Evolutionary conservation across 2,797 vertebrate genomes (phyloP), one percentile per base, ranked within the genome.

Genomic region (Darevskia mixta): DNA sequence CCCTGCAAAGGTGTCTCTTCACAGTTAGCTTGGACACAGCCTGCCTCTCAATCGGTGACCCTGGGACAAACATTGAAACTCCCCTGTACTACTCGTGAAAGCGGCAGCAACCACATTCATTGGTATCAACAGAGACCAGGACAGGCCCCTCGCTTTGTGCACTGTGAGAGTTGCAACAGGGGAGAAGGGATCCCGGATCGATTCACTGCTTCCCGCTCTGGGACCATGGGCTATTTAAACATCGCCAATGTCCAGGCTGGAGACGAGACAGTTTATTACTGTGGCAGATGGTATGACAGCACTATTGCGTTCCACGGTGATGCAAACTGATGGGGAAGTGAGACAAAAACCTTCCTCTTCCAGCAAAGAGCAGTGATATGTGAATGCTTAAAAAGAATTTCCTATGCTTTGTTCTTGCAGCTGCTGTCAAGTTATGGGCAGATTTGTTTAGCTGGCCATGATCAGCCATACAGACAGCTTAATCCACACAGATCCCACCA

Each of bases 151-250:
- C 58, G 79, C 4, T 61, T 11, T 23, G 32, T 80, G 1, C 35
- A 35, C 1, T 5, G 0, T 82, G 58, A 18, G 4, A 5, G 45
- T n/a, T 3, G 58, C 79, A 78, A 15, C 27, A 15, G 61, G 61
- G 61, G 79, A 66, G 35, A 66, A 38, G 79, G 79, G 23, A 38
- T 66, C 61, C 79, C 61, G 1, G 35, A 66, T 43, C 80, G 80
- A 15, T 82, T 82, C 38, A 29, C 35, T 1, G 61, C 23, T 43
- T 82, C 61, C 0, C 18, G 25, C 2, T 88, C 84, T 9, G 84
- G 84, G 9, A 82, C 35, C 25, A 35, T 69, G 5, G 55, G 78
- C 32, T 13, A 83, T 76, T 78, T 91, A 35, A 83, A 69, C 61
- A 89, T 89, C 80, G 3, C 25, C 8, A 25, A 41, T 1, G 2